phyloP scores from a whole-genome alignment of 2,888 invertebrate species.

The Nephrotoma appendiculata region DNA sequence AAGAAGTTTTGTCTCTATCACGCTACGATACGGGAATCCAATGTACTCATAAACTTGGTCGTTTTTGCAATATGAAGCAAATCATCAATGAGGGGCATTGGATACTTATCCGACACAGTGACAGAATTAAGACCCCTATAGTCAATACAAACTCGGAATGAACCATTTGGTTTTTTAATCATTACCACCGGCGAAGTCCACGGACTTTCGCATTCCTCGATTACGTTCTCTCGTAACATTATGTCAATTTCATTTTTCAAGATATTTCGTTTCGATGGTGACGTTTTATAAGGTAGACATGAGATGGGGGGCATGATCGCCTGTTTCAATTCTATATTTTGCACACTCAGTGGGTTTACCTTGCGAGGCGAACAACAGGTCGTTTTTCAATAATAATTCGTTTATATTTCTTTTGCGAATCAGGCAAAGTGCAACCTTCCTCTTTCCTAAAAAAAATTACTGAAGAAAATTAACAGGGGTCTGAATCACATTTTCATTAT shows the following conservation, averaged over 20 bases:
- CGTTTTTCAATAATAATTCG: no score
- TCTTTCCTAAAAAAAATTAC: no score
- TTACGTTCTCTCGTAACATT: slow-evolving; percentile 11
- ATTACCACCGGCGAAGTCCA: slow-evolving; percentile 14
- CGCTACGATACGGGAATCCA: slow-evolving; percentile 15
- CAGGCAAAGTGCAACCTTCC: no score
- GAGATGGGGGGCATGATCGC: no score
- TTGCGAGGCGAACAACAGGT: no score
- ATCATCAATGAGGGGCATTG: slow-evolving; percentile 28
- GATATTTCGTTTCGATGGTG: no score
- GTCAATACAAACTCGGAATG: slow-evolving; percentile 6
- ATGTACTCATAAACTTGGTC: slow-evolving; percentile 19
- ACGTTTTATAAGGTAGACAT: no score
- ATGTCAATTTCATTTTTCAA: slow-evolving; percentile 5
- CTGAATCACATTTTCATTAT: slow-evolving; percentile 13
- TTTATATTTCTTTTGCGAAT: no score
- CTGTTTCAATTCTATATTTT: no score
- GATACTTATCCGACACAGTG: slow-evolving; percentile 21
- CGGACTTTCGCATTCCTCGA: slow-evolving; percentile 12
- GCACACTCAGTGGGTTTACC: no score
- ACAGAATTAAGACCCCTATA: slow-evolving; percentile 15
- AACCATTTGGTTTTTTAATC: slow-evolving; percentile 17
- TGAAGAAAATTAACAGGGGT: no score
- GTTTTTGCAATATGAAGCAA: slow-evolving; percentile 21
- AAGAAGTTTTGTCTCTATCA: slow-evolving; percentile 18